These are phyloP conservation scores for Eurystomus gularis DNA, from an alignment of 2,113 vertebrate genomes.

Conservation along the genomic window DNA sequence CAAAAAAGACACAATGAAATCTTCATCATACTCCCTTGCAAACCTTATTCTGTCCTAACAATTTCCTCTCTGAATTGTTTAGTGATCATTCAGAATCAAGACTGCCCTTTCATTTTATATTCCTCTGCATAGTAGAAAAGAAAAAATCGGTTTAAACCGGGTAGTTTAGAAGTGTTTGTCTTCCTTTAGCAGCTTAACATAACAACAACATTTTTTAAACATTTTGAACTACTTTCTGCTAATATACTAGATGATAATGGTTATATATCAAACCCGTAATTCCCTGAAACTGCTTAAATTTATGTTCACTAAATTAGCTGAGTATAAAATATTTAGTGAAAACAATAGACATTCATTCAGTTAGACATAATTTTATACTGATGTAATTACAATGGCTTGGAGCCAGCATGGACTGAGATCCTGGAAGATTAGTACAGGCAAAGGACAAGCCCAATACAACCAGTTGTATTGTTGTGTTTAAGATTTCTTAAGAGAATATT, in stretches of 20 bases:
- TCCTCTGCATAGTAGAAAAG: not conserved
- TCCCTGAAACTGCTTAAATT: not conserved
- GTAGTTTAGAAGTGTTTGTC: not conserved
- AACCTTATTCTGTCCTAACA: not conserved
- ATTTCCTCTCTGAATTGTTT: not conserved
- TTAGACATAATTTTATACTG: not conserved
- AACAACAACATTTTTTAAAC: not conserved
- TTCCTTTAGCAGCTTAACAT: not conserved
- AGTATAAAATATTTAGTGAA: not conserved
- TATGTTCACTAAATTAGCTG: not conserved
- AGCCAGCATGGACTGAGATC: not conserved
- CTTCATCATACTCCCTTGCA: not conserved
- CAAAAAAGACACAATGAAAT: not conserved
- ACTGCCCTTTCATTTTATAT: not conserved
- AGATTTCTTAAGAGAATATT: not conserved
- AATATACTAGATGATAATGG: not conserved
- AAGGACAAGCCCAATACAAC: not conserved
- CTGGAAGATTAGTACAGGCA: not conserved
- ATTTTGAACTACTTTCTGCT: not conserved
- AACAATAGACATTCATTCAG: not conserved
- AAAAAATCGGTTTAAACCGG: not conserved
- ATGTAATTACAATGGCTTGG: not conserved
- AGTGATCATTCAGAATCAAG: not conserved
- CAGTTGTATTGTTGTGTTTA: not conserved
- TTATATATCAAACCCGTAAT: not conserved